These are phyloP conservation scores for Gobius niger DNA, from an alignment of 2,113 vertebrate species.

Conservation along the genomic window DNA sequence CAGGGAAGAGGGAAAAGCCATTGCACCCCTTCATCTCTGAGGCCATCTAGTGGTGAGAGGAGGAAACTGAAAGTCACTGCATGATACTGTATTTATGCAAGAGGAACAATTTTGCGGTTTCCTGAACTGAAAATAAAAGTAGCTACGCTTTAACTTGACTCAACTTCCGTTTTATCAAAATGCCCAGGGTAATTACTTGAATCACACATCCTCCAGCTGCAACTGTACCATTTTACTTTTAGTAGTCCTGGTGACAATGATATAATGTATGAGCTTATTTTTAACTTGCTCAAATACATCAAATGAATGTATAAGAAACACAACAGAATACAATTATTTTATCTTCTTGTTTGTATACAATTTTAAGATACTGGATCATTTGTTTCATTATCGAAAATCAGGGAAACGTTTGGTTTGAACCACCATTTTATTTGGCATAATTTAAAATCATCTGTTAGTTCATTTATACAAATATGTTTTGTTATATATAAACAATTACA, in stretches of 20 bases:
- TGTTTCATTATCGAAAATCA: neutral
- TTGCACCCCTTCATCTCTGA: constrained; percentile 31
- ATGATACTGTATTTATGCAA: neutral
- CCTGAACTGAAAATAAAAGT: constrained; percentile 25
- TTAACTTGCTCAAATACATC: too few relatives aligned
- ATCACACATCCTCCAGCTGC: neutral
- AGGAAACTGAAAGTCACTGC: constrained; percentile 34
- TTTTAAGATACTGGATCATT: neutral
- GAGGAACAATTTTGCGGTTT: constrained; percentile 33
- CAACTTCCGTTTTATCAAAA: neutral
- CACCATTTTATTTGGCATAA: constrained; percentile 81
- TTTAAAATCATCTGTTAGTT: constrained; percentile 85
- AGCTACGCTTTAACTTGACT: neutral
- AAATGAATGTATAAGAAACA: too few relatives aligned
- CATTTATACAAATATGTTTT: constrained; percentile 83
- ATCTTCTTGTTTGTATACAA: neutral
- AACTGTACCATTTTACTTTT: neutral
- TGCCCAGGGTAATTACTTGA: neutral
- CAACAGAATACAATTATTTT: too few relatives aligned
- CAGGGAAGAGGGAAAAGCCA: neutral
- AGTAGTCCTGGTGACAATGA: neutral
- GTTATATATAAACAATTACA: constrained; percentile 76
- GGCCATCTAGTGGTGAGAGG: constrained; percentile 67
- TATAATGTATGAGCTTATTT: too few relatives aligned
- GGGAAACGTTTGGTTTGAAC: constrained; percentile 52